phyloP scores from a whole-genome alignment of 2,888 invertebrate species.

The Heterodera filipjevi region DNA sequence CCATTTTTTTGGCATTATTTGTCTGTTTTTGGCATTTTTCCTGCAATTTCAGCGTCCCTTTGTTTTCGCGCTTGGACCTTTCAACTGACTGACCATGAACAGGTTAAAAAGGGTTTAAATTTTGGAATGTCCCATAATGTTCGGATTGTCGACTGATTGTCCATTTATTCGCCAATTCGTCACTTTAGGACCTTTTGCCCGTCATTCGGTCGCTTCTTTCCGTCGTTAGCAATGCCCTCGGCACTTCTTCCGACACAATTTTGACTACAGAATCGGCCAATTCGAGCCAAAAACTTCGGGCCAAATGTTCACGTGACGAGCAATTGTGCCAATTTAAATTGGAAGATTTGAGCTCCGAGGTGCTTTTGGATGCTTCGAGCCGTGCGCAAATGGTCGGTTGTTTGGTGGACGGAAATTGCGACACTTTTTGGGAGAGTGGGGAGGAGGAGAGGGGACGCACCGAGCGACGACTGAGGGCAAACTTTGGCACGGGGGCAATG shows the following conservation, averaged over 20 bases:
- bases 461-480: slow-evolving; percentile 71
- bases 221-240: slow-evolving; percentile 55
- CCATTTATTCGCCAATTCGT: neutral
- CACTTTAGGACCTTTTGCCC: slow-evolving; percentile 54
- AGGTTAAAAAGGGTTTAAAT: slow-evolving; percentile 38
- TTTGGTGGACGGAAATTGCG: slow-evolving; percentile 88
- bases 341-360: slow-evolving; percentile 76
- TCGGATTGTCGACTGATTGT: neutral
- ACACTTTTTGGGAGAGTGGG: slow-evolving; percentile 94
- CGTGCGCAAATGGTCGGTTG: slow-evolving; percentile 91
- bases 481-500: slow-evolving; percentile 70
- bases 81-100: slow-evolving; percentile 62
- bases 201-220: slow-evolving; percentile 62
- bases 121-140: neutral
- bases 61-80: slow-evolving; percentile 65
- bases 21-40: neutral
- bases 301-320: neutral
- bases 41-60: slow-evolving; percentile 32
- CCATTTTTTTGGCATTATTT: neutral
- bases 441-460: slow-evolving; percentile 77
- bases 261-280: slow-evolving; percentile 34
- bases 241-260: slow-evolving; percentile 50
- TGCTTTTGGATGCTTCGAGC: slow-evolving; percentile 86
- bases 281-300: slow-evolving; percentile 8
- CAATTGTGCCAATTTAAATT: slow-evolving; percentile 49